Evolutionary conservation across 2,888 invertebrate species (phyloP), one percentile per base, ranked within the genome.

Genomic region (Calameuta pallipes): DNA sequence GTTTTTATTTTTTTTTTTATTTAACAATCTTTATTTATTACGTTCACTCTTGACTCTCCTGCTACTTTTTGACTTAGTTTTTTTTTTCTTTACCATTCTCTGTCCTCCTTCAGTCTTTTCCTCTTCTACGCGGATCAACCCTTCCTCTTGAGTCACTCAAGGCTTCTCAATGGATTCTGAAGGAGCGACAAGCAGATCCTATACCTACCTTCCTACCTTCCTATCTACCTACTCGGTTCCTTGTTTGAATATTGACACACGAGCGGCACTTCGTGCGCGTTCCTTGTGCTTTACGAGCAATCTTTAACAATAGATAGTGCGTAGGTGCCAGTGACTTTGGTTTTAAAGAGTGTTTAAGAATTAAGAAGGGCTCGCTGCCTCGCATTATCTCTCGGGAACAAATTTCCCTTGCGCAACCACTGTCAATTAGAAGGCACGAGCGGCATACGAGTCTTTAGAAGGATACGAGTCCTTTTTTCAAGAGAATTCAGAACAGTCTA

Each of bases 261-360:
- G 71, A 30, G 31, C 71, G 71, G 75, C 74, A 78, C 69, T 35
- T 78, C 68, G 74, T 78, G 37, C 75, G 81, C 79, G 76, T 75
- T 31, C 73, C 74, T 23, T 30, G 37, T 77, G 76, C 74, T 77
- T 73, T 69, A 73, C 37, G 36, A 68, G 75, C 74, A 75, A 78
- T 78, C 79, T 35, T 73, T 69, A 69, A 69, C 80, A 76, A 73
- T 80, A 77, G 79, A 83, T 79, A 80, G 23, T 9, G 56, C 74
- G 80, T 69, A 75, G 78, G 71, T 33, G 30, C 56, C 56, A 56
- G 56, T 56, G 56, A 23, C 56, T 56, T 56, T 56, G 56, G 56
- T 23, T 56, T 56, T 23, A 23, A 56, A 56, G 56, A 56, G 56
- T 56, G 9, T 56, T 56, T 9, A 56, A 23, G 56, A 56, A 56